Base-by-base conservation (phyloP, 2,113 vertebrate genomes). In the Garra rufa region DNA sequence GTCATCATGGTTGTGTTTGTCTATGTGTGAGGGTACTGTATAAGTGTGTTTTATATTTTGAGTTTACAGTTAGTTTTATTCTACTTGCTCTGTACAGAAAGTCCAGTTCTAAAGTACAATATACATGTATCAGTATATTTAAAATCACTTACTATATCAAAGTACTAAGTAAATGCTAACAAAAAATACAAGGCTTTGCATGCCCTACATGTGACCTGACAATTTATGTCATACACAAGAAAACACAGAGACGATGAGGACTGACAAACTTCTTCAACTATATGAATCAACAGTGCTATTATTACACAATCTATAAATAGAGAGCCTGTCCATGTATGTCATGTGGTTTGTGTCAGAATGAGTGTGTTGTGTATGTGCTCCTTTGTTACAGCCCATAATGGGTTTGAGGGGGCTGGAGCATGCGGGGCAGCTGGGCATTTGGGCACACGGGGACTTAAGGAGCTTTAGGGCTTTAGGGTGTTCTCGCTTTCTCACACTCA, bases 241-340 rank as follows among this genome's bases (percentile, higher is more conserved):
- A 73, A 15, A 50, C 81, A 82, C 52, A 71, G 26, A 80, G 86
- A 88, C 67, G 89, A 85, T 26, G 9, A 21, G 2, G 9, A 61
- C 15, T 41, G n/a, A 48, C 26, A 30, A 19, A 57, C 90, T 83
- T 83, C 73, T 85, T 81, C 87, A 79, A 3, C 57, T 70, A 19
- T 2, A 89, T 88, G 87, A 87, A 90, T 92, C 89, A 91, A 86
- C 90, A 76, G 88, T 82, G 88, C 87, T 92, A 94, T 92, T 92
- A 91, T 89, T 93, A 94, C 88, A 69, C 89, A 13, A n/a, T 50
- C 92, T 93, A 77, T 90, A 92, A 94, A 95, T 94, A 95, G 91
- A 89, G 78, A 85, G 89, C 89, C 85, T 91, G 85, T 87, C 89
- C 86, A 83, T 87, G 86, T 86, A 63, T 92, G 92, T 90, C 90